A percentile compares a stretch with the other conserved stretches of the same genome.
phyloP scores from a whole-genome alignment of 2,888 invertebrate species.

The Caenorhabditis zanzibari region DNA sequence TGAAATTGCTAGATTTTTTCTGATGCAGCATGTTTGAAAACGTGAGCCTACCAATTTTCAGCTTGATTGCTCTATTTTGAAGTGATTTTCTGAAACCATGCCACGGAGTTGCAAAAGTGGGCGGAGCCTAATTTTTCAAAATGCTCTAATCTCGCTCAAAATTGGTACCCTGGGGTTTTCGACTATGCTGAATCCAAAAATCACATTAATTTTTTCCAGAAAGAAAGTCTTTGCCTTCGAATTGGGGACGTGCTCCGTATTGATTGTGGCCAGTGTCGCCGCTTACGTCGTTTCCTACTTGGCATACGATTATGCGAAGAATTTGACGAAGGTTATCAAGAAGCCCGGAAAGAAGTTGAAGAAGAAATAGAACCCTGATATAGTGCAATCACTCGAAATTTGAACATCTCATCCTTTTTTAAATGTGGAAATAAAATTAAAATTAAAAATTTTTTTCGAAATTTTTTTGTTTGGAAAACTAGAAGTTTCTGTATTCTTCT shows the following conservation, averaged over 20 bases:
- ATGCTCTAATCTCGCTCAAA: background rate
- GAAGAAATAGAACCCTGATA: too few relatives aligned
- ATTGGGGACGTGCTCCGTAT: background rate
- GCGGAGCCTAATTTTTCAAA: background rate
- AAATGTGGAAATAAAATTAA: background rate
- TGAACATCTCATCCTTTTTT: background rate
- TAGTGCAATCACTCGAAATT: background rate
- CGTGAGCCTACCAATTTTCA: too few relatives aligned
- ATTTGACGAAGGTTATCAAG: background rate
- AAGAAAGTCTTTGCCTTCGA: slow-evolving; percentile 26
- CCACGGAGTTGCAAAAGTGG: too few relatives aligned
- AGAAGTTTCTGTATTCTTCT: background rate
- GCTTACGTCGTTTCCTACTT: slow-evolving; percentile 35
- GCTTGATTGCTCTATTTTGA: too few relatives aligned
- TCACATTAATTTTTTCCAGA: slow-evolving; percentile 12
- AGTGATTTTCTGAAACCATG: too few relatives aligned
- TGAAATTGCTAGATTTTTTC: too few relatives aligned
- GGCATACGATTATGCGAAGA: slow-evolving; percentile 34
- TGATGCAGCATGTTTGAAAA: too few relatives aligned
- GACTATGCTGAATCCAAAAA: background rate
- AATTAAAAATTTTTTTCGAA: background rate
- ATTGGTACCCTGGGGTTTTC: background rate
- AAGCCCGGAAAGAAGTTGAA: slow-evolving; percentile 7
- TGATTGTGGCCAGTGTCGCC: slow-evolving; percentile 26
- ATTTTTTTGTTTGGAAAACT: background rate